Base-by-base conservation (phyloP, 2,113 vertebrate genomes). In the Hippolais icterina region DNA sequence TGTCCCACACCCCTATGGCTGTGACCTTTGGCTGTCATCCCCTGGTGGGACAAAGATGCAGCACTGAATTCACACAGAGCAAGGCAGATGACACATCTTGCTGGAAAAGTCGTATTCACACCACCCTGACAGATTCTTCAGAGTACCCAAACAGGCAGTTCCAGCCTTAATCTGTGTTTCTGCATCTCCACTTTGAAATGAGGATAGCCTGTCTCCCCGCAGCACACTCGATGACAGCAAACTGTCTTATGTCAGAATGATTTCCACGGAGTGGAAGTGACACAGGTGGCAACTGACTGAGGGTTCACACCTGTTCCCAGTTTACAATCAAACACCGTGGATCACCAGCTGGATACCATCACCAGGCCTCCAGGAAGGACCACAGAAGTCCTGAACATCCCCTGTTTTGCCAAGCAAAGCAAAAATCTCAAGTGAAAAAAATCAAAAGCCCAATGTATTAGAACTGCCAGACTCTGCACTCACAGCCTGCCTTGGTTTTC, bases 1-100 rank as follows among this genome's bases (percentile, higher is more conserved):
- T 25, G 5, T 54, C 56, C 16, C 41, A 44, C 17, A 18, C 3
- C 8, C 22, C 25, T 28, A 3, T 2, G 1, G 0, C 37, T 65
- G 49, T 56, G 54, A 37, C 25, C 69, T 89, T 13, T 35, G 35
- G 41, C 35, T 47, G 60, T 23, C 37, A 29, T 3, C 8, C 10
- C 33, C 31, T 3, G 7, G 6, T 24, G 47, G 5, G 33, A 42
- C 22, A 35, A 50, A 72, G 44, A 54, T 27, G 15, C 6, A 2
- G 25, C 22, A 23, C 66, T 29, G 41, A 64, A 28, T 20, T 50
- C 33, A 10, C 57, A 22, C 3, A 10, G 20, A 66, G 42, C 42
- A 44, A 16, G 42, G 42, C 21, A 28, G 23, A 35, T 21, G 18
- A 57, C 66, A 90, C 22, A n/a, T 12, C 16, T 68, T 23, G 8